phyloP scores from a whole-genome alignment of 2,797 vertebrate genomes.

The Harpagifer antarcticus region DNA sequence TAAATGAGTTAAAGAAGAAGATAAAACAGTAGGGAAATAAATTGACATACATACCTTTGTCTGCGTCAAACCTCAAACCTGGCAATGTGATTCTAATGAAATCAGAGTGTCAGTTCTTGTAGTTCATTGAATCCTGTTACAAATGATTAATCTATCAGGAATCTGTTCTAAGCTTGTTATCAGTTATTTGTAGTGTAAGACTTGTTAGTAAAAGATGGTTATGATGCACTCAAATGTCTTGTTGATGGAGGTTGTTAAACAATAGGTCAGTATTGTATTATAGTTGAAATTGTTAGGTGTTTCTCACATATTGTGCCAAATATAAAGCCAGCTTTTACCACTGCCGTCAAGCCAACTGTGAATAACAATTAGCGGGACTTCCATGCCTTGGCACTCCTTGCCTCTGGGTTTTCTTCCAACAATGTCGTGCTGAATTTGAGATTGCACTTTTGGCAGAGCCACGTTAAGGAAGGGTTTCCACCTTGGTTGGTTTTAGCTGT shows the following conservation, averaged over 20 bases:
- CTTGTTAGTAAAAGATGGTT: background rate
- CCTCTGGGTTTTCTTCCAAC: slow-evolving; percentile 45
- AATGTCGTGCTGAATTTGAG: slow-evolving; percentile 36
- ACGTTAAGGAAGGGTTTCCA: slow-evolving; percentile 14
- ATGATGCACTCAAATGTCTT: slow-evolving; percentile 18
- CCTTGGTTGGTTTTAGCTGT: slow-evolving; percentile 1
- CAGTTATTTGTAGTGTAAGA: background rate
- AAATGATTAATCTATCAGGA: slow-evolving; percentile 1
- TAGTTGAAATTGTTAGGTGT: slow-evolving; percentile 22
- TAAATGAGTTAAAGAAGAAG: background rate
- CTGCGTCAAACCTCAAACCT: background rate
- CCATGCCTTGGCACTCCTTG: slow-evolving; percentile 38
- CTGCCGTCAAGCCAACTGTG: slow-evolving; percentile 46
- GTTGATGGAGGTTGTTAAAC: slow-evolving; percentile 9
- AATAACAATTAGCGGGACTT: slow-evolving; percentile 57
- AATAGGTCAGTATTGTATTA: slow-evolving; percentile 26
- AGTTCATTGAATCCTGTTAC: background rate
- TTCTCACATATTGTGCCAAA: slow-evolving; percentile 59
- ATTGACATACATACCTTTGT: background rate
- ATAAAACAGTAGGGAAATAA: background rate
- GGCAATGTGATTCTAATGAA: background rate
- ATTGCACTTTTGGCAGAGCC: slow-evolving; percentile 23
- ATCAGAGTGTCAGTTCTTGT: slow-evolving; percentile 14
- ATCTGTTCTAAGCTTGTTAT: background rate
- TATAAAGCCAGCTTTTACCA: slow-evolving; percentile 37